A percentile compares a stretch with the other conserved stretches of the same genome.
Conservation (phyloP, 2,113 vertebrate species). For the Pelmatolapia mariae region DNA sequence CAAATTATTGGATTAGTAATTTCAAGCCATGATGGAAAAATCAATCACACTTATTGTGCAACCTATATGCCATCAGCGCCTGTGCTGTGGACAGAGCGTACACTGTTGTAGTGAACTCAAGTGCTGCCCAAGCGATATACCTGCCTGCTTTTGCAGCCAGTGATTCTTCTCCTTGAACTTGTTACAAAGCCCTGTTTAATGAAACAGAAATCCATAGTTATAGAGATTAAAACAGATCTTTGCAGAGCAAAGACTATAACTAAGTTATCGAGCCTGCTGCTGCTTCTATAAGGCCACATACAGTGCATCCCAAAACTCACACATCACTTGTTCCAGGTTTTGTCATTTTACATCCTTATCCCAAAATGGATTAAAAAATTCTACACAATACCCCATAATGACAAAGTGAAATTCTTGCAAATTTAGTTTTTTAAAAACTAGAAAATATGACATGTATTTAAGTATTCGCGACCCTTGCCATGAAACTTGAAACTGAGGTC, state of each 20-base stretch:
- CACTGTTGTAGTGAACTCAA: not conserved
- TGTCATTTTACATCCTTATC: not conserved
- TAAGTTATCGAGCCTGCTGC: not conserved
- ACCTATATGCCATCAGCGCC: not conserved
- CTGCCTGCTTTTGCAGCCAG: not conserved
- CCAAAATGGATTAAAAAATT: not conserved
- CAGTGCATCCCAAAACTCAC: not conserved
- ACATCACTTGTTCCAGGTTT: not conserved
- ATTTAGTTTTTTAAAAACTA: not conserved
- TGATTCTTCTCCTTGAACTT: not conserved
- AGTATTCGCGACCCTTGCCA: not conserved
- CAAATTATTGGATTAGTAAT: conserved; percentile 37
- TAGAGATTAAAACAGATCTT: conserved; percentile 47
- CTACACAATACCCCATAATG: not conserved
- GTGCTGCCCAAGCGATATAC: not conserved
- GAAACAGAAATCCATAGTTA: conserved; percentile 34
- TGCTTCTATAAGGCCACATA: not conserved
- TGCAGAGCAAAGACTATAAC: not conserved
- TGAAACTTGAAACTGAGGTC: not conserved
- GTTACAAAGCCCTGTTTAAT: conserved; percentile 28
- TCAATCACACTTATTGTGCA: not conserved
- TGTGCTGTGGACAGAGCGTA: not conserved
- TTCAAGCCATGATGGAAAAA: conserved; percentile 43
- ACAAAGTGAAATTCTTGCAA: not conserved
- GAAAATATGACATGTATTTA: not conserved